Base-by-base conservation (phyloP, 1,140 invertebrate genomes). In the Physella acuta region DNA sequence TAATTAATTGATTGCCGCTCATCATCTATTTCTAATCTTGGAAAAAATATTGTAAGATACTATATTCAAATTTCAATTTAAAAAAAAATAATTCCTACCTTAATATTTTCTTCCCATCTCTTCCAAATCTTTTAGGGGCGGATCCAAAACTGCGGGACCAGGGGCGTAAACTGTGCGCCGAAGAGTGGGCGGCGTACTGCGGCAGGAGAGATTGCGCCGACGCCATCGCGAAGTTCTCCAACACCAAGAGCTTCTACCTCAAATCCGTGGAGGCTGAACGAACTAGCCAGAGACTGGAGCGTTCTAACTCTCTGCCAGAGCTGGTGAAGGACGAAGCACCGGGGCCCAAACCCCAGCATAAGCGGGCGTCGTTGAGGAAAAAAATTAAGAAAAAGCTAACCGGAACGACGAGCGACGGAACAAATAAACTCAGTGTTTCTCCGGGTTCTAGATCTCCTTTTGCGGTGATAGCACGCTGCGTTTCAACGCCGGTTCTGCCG, bases 141-240 rank as follows among this genome's bases (percentile, higher is more conserved):
- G 44, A 90, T 79, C 90, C 91, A 3, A 89, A 90, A 3, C 82
- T 92, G 56, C 85, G 90, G 30, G 92, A 93, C 76, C 86, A 88
- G 56, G 90, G 90, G 1, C 85, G 91, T 66, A 89, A 90, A 5
- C 83, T 92, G 8, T 87, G 90, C 65, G 91, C 92, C 0, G 88
- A 91, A 66, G 91, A 93, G 78, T 93, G 92, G 92, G 91, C 92
- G 0, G 84, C 89, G 70, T 92, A 89, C 80, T 92, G 91, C 73
- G 90, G 91, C 1, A 86, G 92, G 28, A 89, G 91, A 75, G 88
- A 90, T 17, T 92, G 90, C 76, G 90, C 90, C 1, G 90, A 92
- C 71, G 87, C 91, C 49, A 92, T 93, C 71, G 90, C 91, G 69
- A 90, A 90, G 73, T 89, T 90, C 74, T 88, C 90, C 0, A 87